Evolutionary conservation across 2,113 vertebrate species (phyloP), one percentile per base, ranked within the genome.

Genomic region (Himantopus leucocephalus): DNA sequence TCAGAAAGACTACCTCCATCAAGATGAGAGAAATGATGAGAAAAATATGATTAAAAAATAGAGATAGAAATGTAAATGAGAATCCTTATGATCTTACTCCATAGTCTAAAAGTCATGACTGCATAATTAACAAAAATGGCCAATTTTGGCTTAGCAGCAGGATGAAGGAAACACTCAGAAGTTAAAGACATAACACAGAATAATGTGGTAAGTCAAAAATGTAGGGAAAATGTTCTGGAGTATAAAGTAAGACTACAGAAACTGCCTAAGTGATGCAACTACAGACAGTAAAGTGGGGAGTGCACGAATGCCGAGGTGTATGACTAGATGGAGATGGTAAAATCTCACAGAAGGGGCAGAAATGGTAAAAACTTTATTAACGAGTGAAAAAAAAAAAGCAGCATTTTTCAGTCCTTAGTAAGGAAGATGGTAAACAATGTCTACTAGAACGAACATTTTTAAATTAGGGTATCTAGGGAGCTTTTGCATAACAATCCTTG

Each of bases 81-180:
- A 78, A 67, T 67, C 82, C 20, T 90, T 85, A 88, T 43, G 13
- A 88, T 90, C 53, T 72, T 52, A 34, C 32, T 82, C 47, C 47
- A 37, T n/a, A 75, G 68, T 14, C 56, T 30, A 27, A 35, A 83
- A 94, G 63, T 58, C 68, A 74, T 55, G 81, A 90, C 59, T 93
- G 66, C n/a, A 16, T 92, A 85, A 92, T 92, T 95, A 92, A 71
- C 64, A 93, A 92, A 93, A 93, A 93, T 34, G 22, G 73, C n/a
- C 55, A 66, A 26, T 90, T 95, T 84, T 37, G 27, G 41, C 84
- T 84, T 73, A 19, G 59, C 48, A 84, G 64, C 17, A 55, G 37
- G 60, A 48, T 70, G 73, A 95, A 71, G 32, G 60, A 81, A 82
- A 75, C 12, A 10, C 26, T 89, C 17, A 35, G 30, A 90, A 79